Evolutionary conservation across 2,113 vertebrate genomes (phyloP).

Genomic region (Pipra filicauda): DNA sequence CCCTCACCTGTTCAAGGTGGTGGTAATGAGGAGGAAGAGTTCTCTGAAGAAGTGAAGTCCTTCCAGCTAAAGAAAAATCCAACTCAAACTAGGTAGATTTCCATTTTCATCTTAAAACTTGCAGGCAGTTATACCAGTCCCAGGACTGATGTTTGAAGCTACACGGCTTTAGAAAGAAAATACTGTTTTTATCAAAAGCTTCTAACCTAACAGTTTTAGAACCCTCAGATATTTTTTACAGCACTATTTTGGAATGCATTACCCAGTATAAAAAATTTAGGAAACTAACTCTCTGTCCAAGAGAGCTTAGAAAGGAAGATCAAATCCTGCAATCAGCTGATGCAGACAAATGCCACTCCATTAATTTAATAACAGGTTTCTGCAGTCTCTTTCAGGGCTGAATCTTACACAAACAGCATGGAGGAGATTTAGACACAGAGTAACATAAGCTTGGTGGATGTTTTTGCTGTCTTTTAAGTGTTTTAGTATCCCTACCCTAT

Average conservation of each 20-base stretch:
- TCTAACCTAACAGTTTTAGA: neutral
- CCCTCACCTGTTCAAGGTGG: neutral
- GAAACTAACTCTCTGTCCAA: neutral
- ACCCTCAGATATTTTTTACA: neutral
- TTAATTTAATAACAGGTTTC: constrained; percentile 49
- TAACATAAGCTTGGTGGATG: neutral
- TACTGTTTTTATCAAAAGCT: neutral
- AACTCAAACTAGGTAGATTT: neutral
- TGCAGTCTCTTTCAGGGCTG: constrained; percentile 27
- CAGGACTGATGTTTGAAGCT: neutral
- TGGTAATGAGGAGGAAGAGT: neutral
- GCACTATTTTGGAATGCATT: neutral
- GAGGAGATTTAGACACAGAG: neutral
- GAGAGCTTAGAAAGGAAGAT: constrained; percentile 18
- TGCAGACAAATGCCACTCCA: constrained; percentile 26
- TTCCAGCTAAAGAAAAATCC: neutral
- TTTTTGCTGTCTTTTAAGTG: neutral
- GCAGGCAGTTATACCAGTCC: neutral
- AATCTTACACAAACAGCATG: neutral
- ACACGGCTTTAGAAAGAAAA: neutral
- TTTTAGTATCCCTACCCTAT: neutral
- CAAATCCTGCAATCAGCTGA: constrained; percentile 53
- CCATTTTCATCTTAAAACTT: neutral
- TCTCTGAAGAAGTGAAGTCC: neutral
- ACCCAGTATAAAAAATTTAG: neutral